Conservation (phyloP, 2,797 vertebrate genomes). For the Myotis planiceps region DNA sequence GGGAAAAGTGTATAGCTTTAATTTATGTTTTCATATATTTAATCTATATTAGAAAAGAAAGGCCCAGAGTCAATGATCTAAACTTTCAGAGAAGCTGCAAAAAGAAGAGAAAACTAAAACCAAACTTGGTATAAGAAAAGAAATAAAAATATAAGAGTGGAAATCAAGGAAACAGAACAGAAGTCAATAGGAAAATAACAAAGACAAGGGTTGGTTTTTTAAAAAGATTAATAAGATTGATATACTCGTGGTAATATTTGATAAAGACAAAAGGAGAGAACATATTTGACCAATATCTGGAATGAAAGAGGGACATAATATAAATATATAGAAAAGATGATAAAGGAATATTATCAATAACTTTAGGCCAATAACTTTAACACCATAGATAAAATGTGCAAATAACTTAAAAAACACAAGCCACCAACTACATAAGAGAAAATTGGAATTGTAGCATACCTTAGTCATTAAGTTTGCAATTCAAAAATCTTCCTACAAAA, state of each 20-base stretch:
- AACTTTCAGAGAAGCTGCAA: slow-evolving; percentile 4
- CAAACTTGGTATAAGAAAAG: neutral
- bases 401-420: neutral
- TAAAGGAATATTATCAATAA: slow-evolving; percentile 8
- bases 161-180: neutral
- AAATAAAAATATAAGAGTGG: neutral
- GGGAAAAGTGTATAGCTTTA: neutral
- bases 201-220: neutral
- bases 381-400: neutral
- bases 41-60: slow-evolving; percentile 1
- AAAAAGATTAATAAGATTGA: neutral
- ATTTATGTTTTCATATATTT: slow-evolving; percentile 36
- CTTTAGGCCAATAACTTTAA: neutral
- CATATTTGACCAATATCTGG: neutral
- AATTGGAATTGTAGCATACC: neutral
- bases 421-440: neutral
- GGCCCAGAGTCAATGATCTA: neutral
- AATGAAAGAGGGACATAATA: neutral
- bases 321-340: neutral
- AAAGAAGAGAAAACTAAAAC: slow-evolving; percentile 30
- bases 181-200: slow-evolving; percentile 21
- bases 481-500: slow-evolving; percentile 11
- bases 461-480: slow-evolving; percentile 8
- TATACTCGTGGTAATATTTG: neutral
- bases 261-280: slow-evolving; percentile 12